Conservation (phyloP, 35 echinoderm and acorn worm genomes). For the Acanthaster planci region DNA sequence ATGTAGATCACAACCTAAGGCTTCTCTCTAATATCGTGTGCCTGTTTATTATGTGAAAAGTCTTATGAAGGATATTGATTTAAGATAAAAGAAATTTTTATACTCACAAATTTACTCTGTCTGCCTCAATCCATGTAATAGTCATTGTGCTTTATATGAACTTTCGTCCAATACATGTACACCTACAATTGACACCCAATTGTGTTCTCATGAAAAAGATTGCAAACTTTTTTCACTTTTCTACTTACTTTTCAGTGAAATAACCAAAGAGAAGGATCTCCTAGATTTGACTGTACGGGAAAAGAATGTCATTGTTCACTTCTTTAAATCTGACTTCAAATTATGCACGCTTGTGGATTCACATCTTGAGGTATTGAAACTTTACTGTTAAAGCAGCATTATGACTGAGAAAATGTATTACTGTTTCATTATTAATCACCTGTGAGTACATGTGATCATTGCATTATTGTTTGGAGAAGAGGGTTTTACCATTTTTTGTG, state of each 20-base stretch:
- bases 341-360: conserved; percentile 81
- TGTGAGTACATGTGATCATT: neutral
- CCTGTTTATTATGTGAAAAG: too few species aligned
- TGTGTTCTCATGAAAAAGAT: too few species aligned
- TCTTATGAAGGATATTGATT: too few species aligned
- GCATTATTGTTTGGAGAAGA: neutral
- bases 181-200: too few species aligned
- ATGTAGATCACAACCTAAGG: too few species aligned
- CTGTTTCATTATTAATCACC: neutral
- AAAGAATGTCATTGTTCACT: conserved; percentile 77
- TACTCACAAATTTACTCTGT: too few species aligned
- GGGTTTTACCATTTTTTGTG: too few species aligned
- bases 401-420: neutral
- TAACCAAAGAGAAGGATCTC: conserved; percentile 78
- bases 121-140: too few species aligned
- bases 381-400: neutral
- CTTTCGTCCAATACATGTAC: too few species aligned
- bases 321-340: conserved; percentile 89
- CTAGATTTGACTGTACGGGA: conserved; percentile 75
- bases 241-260: conserved; percentile 65
- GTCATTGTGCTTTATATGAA: too few species aligned
- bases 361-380: conserved; percentile 68
- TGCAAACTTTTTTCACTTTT: neutral
- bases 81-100: too few species aligned
- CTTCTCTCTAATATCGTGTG: too few species aligned